These are phyloP conservation scores for Aphelocoma californica DNA, from an alignment of 2,797 vertebrate species.

Conservation along the genomic window DNA sequence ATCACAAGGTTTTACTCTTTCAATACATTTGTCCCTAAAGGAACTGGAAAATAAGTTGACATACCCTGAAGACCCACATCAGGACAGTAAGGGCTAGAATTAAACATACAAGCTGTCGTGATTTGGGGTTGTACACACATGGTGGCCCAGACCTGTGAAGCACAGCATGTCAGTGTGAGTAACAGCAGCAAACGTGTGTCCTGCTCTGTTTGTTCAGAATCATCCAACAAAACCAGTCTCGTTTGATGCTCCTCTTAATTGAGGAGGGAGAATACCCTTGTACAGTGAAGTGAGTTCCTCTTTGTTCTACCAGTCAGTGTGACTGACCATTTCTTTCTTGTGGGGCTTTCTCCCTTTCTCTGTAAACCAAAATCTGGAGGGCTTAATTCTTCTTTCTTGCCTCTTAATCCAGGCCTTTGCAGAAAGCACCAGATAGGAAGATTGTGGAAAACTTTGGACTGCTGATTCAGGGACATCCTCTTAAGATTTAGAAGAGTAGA, in stretches of 20 bases:
- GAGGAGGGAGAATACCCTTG: neutral
- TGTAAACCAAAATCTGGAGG: conserved; percentile 42
- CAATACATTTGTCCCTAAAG: neutral
- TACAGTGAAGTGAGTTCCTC: conserved; percentile 22
- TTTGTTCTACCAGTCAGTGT: conserved; percentile 25
- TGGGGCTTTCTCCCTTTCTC: conserved; percentile 12
- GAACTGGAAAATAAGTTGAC: neutral
- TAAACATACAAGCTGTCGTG: conserved; percentile 48
- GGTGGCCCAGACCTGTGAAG: neutral
- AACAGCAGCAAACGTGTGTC: neutral
- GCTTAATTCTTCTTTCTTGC: conserved; percentile 62
- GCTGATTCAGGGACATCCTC: conserved; percentile 30
- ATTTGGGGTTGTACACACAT: conserved; percentile 5
- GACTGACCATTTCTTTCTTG: conserved; percentile 10
- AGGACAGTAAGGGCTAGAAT: conserved; percentile 68
- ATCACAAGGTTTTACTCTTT: neutral
- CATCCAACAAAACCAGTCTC: neutral
- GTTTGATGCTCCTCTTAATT: neutral
- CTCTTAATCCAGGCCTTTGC: conserved; percentile 53
- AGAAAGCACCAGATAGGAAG: conserved; percentile 52
- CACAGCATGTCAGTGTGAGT: neutral
- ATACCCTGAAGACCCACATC: conserved; percentile 39
- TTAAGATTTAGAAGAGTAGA: conserved; percentile 6
- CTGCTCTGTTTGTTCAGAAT: conserved; percentile 20
- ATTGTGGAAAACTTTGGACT: neutral